Evolutionary conservation across 2,113 vertebrate species (phyloP).

Genomic region (Callospermophilus lateralis): DNA sequence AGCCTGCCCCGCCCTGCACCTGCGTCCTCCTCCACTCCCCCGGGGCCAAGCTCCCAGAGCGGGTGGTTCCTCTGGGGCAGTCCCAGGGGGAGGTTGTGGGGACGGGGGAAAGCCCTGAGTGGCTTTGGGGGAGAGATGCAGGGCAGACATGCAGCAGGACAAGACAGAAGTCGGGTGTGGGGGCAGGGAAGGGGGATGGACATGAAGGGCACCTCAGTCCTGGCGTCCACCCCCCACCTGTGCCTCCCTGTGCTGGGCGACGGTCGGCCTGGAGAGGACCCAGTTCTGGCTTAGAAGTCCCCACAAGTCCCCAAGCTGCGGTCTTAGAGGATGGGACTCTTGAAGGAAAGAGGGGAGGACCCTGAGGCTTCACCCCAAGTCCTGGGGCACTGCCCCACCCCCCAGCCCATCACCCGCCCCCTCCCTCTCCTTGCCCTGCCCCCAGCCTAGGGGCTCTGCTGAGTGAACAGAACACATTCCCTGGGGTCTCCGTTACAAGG

Average conservation of each 20-base stretch:
- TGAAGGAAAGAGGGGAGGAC: too few relatives aligned
- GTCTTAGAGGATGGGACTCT: background rate
- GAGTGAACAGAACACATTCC: background rate
- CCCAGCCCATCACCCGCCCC: too few relatives aligned
- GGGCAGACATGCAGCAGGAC: too few relatives aligned
- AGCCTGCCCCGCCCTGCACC: slow-evolving; percentile 3
- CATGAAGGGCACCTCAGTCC: background rate
- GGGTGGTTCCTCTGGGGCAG: background rate
- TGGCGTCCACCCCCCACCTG: background rate
- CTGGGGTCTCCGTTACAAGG: background rate
- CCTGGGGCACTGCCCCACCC: background rate
- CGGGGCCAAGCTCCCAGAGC: background rate
- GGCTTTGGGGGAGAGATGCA: too few relatives aligned
- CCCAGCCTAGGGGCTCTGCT: too few relatives aligned
- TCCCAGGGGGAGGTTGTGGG: background rate
- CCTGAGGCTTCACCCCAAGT: too few relatives aligned
- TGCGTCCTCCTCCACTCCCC: slow-evolving; percentile 18
- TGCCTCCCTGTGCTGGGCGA: background rate
- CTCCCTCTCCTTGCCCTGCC: too few relatives aligned
- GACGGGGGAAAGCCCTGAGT: too few relatives aligned
- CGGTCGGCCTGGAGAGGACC: background rate
- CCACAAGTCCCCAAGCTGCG: background rate
- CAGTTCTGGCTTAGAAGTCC: background rate
- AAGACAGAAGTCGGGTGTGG: background rate
- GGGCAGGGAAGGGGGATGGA: background rate